Base-by-base conservation (phyloP, 2,797 vertebrate genomes). In the Silurus aristotelis region DNA sequence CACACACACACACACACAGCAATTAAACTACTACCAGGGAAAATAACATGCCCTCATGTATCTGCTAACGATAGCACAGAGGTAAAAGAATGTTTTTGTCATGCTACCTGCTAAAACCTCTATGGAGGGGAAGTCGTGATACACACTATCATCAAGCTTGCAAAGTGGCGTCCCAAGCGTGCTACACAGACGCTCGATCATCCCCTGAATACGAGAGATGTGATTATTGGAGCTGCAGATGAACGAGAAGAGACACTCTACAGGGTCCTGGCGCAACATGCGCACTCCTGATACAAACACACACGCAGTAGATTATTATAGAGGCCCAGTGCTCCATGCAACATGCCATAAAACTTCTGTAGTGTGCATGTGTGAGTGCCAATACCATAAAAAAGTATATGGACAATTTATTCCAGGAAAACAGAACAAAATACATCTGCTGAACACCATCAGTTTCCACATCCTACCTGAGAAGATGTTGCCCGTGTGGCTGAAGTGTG, bases 221-320 rank as follows among this genome's bases (percentile, higher is more conserved):
- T 98, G 95, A 93, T 99, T 99, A 94, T 99, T 99, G 88, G 98
- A 97, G 82, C 97, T 97, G 90, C 98, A 99, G 90, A 99, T 99
- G 87, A 99, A 96, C 46, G 98, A 97, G 91, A 99, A 97, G 38
- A 99, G 95, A 82, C 98, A 99, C 89, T 99, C 98, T 0, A 93
- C 89, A 0, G 98, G 98, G 85, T 99, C 97, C 89, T 97, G 98
- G 20, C 95, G 95, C 87, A 99, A 90, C 90, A 99, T 93, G n/a
- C 98, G 93, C 86, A 99, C 96, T 55, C 98, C 98, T 98, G 89
- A 9, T 5, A 25, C 60, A 27, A 48, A 70, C 38, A 83, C 60
- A 86, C 61, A 82, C 20, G 64, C 27, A 87, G 6, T 6, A 72
- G n/a, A 88, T 48, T n/a, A 64, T 84, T 84, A 68, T 1, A 52